Percentiles rank a stretch among this genome's conserved stretches.
phyloP scores from a whole-genome alignment of 2,113 vertebrate genomes.

The Cyprinodon variegatus region DNA sequence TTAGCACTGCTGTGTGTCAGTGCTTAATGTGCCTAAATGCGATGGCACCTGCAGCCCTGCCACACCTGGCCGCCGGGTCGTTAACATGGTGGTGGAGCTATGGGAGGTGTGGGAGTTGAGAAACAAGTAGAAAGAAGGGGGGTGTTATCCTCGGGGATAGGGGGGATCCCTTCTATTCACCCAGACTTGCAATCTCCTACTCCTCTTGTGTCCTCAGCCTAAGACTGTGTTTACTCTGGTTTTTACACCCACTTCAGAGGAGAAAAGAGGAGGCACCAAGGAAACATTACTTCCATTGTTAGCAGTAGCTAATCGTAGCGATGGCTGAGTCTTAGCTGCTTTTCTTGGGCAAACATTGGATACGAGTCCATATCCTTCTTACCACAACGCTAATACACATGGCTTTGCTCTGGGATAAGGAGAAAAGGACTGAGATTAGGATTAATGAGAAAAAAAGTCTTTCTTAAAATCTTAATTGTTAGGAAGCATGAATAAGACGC shows the following conservation, averaged over 20 bases:
- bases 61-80: conserved; percentile 78
- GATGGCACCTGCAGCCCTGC: conserved; percentile 79
- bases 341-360: conserved; percentile 80
- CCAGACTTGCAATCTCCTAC: conserved; percentile 60
- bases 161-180: conserved; percentile 63
- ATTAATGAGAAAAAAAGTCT: conserved; percentile 76
- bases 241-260: conserved; percentile 71
- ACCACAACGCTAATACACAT: conserved; percentile 74
- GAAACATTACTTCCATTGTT: conserved; percentile 72
- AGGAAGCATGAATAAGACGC: conserved; percentile 68
- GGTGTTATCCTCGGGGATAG: conserved; percentile 58
- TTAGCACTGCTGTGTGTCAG: conserved; percentile 76
- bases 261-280: conserved; percentile 67
- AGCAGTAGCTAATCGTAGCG: conserved; percentile 73
- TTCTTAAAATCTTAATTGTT: conserved; percentile 74
- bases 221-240: conserved; percentile 72
- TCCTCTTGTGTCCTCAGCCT: conserved; percentile 46
- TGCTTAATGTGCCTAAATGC: conserved; percentile 82
- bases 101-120: conserved; percentile 58
- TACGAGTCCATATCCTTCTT: conserved; percentile 81
- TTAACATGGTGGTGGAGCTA: conserved; percentile 44
- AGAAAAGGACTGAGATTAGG: conserved; percentile 71
- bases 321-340: conserved; percentile 77
- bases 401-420: conserved; percentile 76
- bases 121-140: conserved; percentile 24